Conservation (phyloP, 2,797 vertebrate species). For the Botia almorhae region DNA sequence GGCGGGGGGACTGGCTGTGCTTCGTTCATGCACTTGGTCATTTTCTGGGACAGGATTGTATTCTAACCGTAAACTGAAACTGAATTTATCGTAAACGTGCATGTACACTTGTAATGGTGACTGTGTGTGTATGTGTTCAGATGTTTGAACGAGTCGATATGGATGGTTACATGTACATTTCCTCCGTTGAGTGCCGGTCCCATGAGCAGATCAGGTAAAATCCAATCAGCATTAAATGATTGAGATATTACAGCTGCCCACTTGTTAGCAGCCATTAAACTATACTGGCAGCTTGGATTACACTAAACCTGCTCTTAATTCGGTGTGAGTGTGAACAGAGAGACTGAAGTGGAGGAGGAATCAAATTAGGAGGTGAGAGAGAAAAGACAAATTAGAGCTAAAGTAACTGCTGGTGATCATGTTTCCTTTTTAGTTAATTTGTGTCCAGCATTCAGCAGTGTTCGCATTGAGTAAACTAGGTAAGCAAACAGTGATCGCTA, state of each 20-base stretch:
- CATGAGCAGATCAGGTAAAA: conserved; percentile 47
- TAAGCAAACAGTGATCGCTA: not conserved
- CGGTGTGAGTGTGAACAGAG: conserved; percentile 11
- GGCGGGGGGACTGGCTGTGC: not conserved
- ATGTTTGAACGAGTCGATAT: conserved; percentile 38
- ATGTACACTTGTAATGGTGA: conserved; percentile 40
- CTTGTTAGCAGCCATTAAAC: conserved; percentile 41
- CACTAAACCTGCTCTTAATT: conserved; percentile 24
- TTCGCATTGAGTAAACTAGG: not conserved
- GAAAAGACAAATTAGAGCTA: conserved; percentile 5
- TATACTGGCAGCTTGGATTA: conserved; percentile 38
- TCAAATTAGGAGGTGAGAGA: conserved; percentile 15
- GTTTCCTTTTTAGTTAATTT: conserved; percentile 8
- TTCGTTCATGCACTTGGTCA: not conserved
- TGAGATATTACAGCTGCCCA: conserved; percentile 45
- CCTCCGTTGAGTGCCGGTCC: conserved; percentile 35
- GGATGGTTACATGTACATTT: conserved; percentile 52
- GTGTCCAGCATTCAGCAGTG: not conserved
- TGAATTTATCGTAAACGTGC: conserved; percentile 49
- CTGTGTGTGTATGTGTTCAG: conserved; percentile 5
- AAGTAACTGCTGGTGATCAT: conserved; percentile 10
- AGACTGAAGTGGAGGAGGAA: conserved; percentile 6
- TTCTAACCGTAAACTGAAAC: conserved; percentile 3
- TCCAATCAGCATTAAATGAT: conserved; percentile 57
- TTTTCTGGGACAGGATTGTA: conserved; percentile 7